Conservation (phyloP, 1,140 invertebrate species). For the Acromyrmex charruanus region DNA sequence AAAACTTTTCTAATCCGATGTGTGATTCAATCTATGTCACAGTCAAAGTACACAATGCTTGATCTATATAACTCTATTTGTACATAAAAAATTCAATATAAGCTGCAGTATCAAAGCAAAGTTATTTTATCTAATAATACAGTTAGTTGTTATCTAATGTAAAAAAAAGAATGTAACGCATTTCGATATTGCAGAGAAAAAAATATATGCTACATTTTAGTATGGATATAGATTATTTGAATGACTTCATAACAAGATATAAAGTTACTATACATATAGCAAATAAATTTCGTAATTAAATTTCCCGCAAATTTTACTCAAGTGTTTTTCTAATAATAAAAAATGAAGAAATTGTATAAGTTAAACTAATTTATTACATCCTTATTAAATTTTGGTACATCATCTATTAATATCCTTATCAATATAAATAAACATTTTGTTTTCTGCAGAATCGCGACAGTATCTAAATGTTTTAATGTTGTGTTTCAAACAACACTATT, state of each 20-base stretch:
- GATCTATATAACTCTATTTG: conserved; percentile 15
- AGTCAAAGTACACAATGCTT: neutral
- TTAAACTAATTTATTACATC: neutral
- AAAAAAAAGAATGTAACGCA: neutral
- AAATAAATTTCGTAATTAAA: neutral
- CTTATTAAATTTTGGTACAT: conserved; percentile 5
- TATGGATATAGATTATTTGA: neutral
- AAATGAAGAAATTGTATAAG: neutral
- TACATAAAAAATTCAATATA: neutral
- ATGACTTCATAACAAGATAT: neutral
- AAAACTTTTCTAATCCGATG: conserved; percentile 27
- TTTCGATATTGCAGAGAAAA: neutral
- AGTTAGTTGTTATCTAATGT: too few relatives aligned
- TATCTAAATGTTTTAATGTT: neutral
- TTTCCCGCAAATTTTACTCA: neutral
- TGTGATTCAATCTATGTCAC: conserved; percentile 22
- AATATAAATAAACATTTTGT: neutral
- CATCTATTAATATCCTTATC: neutral
- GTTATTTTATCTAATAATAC: neutral
- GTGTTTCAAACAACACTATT: neutral
- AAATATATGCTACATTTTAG: neutral
- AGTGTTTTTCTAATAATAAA: neutral
- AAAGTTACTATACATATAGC: neutral
- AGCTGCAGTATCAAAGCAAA: neutral
- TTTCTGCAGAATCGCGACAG: neutral